Evolutionary conservation across 2,113 vertebrate species (phyloP), one percentile per base, ranked within the genome.

Genomic region (Siniperca chuatsi): DNA sequence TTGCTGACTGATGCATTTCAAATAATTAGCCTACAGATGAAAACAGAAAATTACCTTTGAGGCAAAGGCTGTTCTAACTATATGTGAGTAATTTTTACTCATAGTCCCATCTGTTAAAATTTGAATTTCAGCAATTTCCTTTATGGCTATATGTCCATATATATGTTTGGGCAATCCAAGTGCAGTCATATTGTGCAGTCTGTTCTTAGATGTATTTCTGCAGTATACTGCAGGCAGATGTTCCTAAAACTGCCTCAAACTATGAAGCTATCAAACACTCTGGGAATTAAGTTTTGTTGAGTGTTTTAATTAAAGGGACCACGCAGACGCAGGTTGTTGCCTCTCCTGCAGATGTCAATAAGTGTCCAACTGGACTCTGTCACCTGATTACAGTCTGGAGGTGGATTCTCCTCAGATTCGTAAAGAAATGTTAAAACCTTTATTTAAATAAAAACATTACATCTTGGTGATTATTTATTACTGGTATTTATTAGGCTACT

Each of bases 1-100:
- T 77, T 85, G 67, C 48, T 83, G 89, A 87, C 83, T 82, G 87
- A 92, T 92, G 92, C 46, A 77, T 92, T 90, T 91, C 81, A 85
- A 90, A 92, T 92, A 91, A 84, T 83, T 52, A 85, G 72, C 50
- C 77, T 11, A 54, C 50, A 79, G 61, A 92, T 89, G 66, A 75
- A 87, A 87, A 76, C 60, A 42, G 48, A 70, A 73, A 82, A 90
- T 72, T 54, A 73, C 80, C 60, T 88, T 84, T 88, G 57, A 65
- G 18, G 18, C 25, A 75, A 81, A 87, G 29, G 48, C 76, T 82
- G 40, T 15, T 82, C 18, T 69, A 66, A 69, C 57, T n/a, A 44
- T 23, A 37, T n/a, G 25, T 50, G 66, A 29, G 2, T 79, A 42
- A 10, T 13, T 65, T 66, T 77, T 20, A 71, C 7, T 8, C 50